Base-by-base conservation (phyloP, 2,113 vertebrate genomes). In the Stomatorhinus ivindoensis region DNA sequence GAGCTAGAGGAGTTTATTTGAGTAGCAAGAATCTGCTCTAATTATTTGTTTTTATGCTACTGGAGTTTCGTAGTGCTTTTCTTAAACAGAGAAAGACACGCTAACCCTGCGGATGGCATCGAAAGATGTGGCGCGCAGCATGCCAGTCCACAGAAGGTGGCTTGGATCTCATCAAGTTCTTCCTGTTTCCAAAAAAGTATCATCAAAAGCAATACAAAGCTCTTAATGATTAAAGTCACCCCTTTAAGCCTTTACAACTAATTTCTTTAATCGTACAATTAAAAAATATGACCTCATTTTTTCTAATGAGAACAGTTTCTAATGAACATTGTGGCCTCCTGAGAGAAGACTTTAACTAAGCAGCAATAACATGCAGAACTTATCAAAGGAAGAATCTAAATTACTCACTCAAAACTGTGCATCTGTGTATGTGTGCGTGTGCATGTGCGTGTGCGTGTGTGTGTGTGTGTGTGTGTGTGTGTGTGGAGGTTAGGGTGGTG, bases 321-420 rank as follows among this genome's bases (percentile, higher is more conserved):
- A 91, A 92, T 91, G 91, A 91, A 85, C 82, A 69, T 53, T 88
- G 82, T 90, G 61, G 61, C 39, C 87, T 80, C 35, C 73, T 80
- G 73, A 19, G 73, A 80, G 35, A 80, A 17, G 73, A 15, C 11
- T 80, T 80, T 80, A 89, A 69, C 88, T 83, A 91, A 91, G 88
- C 90, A 89, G 90, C 92, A 91, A 91, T 89, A 92, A 91, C 53
- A 89, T 76, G 89, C 87, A 88, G 89, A 90, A 91, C 90, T 87
- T 90, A 91, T 90, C 86, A 91, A 89, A 91, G 89, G 35, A 87
- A 84, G 87, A 90, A 89, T 89, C 85, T 21, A 87, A 91, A 91
- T 90, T 91, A 88, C 88, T 47, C 55, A 48, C 24, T 69, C 82
- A 87, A 89, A 31, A 7, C 19, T 55, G 1, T 55, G 19, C 2